phyloP scores from a whole-genome alignment of 2,113 vertebrate genomes.

The Gallinago paraguaiae region DNA sequence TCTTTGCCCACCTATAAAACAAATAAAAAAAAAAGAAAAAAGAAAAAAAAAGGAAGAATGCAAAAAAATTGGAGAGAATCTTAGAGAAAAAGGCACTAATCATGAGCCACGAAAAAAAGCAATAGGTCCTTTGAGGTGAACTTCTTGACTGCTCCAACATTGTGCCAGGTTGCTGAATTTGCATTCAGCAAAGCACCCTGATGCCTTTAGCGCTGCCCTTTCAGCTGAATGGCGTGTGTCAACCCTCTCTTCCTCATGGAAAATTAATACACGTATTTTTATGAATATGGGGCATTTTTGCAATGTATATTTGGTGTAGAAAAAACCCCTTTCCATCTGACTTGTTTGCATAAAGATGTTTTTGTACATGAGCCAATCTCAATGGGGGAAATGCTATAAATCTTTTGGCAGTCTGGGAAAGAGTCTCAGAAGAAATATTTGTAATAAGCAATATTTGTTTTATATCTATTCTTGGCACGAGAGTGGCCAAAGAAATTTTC shows the following conservation, averaged over 20 bases:
- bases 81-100: neutral
- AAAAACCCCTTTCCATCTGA: neutral
- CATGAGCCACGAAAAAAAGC: neutral
- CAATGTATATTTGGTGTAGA: neutral
- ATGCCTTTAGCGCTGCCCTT: neutral
- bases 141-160: neutral
- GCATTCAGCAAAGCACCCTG: neutral
- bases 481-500: neutral
- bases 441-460: conserved; percentile 28
- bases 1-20: neutral
- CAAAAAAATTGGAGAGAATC: neutral
- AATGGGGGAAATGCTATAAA: conserved; percentile 12
- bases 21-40: neutral
- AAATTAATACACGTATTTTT: neutral
- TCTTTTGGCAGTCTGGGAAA: neutral
- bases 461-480: conserved; percentile 32
- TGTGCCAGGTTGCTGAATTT: neutral
- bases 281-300: neutral
- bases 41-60: neutral
- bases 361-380: neutral
- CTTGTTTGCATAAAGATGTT: neutral
- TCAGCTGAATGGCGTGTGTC: neutral
- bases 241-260: neutral
- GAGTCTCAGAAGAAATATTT: conserved; percentile 42
- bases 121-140: neutral